Base-by-base conservation (phyloP, 2,113 vertebrate species). In the Scalopus aquaticus region DNA sequence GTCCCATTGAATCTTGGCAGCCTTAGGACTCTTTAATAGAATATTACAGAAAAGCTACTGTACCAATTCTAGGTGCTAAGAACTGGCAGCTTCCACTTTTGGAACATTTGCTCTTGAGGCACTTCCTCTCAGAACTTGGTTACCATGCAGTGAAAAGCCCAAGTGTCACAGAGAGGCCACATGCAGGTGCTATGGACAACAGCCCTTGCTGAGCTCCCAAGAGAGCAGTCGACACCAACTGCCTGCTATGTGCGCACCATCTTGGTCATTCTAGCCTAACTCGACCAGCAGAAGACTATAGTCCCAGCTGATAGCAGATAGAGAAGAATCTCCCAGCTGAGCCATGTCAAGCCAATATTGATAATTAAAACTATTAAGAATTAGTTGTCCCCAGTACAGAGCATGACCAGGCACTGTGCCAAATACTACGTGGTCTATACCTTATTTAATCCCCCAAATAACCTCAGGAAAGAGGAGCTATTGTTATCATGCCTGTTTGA, bases 21-120 rank as follows among this genome's bases (percentile, higher is more conserved):
- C 24, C 44, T 90, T 60, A 15, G 67, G 64, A 93, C 44, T 85
- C 58, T 79, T 77, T 37, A 89, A 89, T 10, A 93, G 42, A 69
- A 88, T 64, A 60, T 80, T 51, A 51, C 17, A 51, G 39, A 80
- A 93, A 56, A 88, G 88, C 88, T 49, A 30, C n/a, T 35, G 37
- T n/a, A 24, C 42, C 24, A 24, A 44, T 77, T 73, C 26, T 24
- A 92, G 62, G 12, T 9, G 20, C 62, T 65, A 44, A 92, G 39
- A 42, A 67, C 26, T 51, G 39, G 67, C n/a, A 88, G 79, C 74
- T 86, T 94, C 62, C 22, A 32, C 22, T 91, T 94, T 51, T 73
- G 54, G 28, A 28, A 32, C 28, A 64, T 80, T 87, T 77, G 58
- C 28, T 91, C 58, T 78, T 85, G 67, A 32, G 83, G 28, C 3